Conservation (phyloP, 2,888 invertebrate genomes). For the Apodemia duryi region DNA sequence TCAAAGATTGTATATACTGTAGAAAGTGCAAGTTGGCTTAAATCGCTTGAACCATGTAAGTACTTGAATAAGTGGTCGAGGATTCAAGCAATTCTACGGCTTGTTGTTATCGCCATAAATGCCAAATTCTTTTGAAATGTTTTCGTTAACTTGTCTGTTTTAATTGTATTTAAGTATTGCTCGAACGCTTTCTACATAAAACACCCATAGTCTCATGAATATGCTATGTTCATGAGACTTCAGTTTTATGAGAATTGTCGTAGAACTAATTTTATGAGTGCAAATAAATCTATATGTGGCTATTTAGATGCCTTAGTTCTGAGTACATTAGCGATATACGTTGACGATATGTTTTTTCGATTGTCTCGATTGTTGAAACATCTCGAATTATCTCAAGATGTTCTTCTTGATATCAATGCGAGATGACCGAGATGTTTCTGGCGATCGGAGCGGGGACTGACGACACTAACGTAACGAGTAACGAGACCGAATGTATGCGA, state of each 20-base stretch:
- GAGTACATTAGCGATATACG: no score
- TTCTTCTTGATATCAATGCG: no score
- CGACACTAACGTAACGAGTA: no score
- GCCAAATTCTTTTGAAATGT: neutral
- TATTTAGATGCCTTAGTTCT: no score
- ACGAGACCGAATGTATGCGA: no score
- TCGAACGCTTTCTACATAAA: slow-evolving; percentile 14
- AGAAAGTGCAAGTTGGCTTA: slow-evolving; percentile 14
- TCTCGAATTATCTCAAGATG: no score
- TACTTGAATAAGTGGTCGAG: neutral
- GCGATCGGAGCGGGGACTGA: no score
- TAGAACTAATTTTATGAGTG: neutral
- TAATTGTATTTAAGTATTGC: slow-evolving; percentile 1
- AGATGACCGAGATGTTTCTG: no score
- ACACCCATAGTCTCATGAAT: neutral
- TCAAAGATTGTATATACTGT: slow-evolving; percentile 2
- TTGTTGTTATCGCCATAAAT: neutral
- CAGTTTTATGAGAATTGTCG: neutral
- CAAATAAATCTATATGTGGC: no score
- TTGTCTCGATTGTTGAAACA: no score
- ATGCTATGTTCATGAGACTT: neutral
- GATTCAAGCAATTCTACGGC: neutral
- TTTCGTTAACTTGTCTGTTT: slow-evolving; percentile 6
- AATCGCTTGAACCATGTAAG: slow-evolving; percentile 10
- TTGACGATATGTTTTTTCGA: no score